Conservation (phyloP, 2,797 vertebrate species). For the Gambelia wislizenii region DNA sequence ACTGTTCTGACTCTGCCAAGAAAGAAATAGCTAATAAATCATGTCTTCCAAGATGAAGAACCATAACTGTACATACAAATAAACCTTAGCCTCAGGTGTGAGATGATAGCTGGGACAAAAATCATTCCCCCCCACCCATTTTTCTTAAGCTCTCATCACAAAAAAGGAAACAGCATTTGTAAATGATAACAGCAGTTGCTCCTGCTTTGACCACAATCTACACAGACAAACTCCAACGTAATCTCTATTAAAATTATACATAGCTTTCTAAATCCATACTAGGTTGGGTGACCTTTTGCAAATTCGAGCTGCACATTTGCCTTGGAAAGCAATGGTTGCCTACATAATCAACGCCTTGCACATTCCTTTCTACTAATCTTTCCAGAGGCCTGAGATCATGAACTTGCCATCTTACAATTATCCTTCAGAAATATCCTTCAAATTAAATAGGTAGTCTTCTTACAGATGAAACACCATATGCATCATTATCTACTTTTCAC, state of each 20-base stretch:
- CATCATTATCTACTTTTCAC: conserved; percentile 21
- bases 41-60: conserved; percentile 4
- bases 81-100: conserved; percentile 12
- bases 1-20: background rate
- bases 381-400: conserved; percentile 35
- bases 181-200: conserved; percentile 44
- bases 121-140: conserved; percentile 20
- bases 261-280: conserved; percentile 5
- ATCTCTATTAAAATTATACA: conserved; percentile 32
- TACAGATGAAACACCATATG: conserved; percentile 12
- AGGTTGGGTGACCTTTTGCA: conserved; percentile 2
- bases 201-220: conserved; percentile 18
- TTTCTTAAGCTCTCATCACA: conserved; percentile 27
- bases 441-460: conserved; percentile 46
- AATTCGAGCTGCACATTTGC: conserved; percentile 37
- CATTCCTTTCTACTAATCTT: conserved; percentile 12
- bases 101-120: conserved; percentile 1
- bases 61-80: background rate
- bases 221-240: conserved; percentile 14
- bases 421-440: background rate
- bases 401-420: conserved; percentile 34
- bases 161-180: conserved; percentile 20
- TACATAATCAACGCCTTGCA: background rate
- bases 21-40: conserved; percentile 1
- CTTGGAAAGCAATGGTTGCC: conserved; percentile 1